These are phyloP conservation scores for Triplophysa rosa DNA, from an alignment of 2,113 vertebrate species.

Conservation along the genomic window DNA sequence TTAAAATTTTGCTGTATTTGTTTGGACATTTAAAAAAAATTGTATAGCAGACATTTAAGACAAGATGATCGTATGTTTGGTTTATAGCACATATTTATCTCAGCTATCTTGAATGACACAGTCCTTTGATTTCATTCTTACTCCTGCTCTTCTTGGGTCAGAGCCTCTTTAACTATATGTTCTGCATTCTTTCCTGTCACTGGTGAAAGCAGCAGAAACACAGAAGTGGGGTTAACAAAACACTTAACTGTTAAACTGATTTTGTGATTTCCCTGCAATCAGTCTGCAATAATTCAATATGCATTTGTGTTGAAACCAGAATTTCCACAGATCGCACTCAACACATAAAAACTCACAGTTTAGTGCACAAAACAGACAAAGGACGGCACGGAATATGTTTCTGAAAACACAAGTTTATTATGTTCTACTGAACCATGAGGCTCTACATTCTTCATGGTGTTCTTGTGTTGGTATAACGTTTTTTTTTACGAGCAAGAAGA, in stretches of 20 bases:
- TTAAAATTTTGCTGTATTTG: too few species aligned
- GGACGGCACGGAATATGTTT: not conserved
- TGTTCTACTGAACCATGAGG: not conserved
- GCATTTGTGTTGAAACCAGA: not conserved
- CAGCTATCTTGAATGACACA: not conserved
- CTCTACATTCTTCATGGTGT: constrained; percentile 17
- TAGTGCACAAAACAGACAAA: not conserved
- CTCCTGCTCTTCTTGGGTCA: too few species aligned
- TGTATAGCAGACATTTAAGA: too few species aligned
- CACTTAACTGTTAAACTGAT: too few species aligned
- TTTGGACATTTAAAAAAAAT: too few species aligned
- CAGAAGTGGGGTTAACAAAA: too few species aligned
- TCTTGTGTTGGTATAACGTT: constrained; percentile 23
- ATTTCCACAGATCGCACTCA: not conserved
- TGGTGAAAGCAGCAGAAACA: too few species aligned
- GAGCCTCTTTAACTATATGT: not conserved
- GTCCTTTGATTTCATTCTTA: constrained; percentile 9
- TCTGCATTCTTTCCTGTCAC: not conserved
- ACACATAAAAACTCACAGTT: constrained; percentile 8
- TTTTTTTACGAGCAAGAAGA: too few species aligned
- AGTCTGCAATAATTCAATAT: too few species aligned
- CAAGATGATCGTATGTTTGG: not conserved
- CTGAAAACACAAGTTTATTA: not conserved
- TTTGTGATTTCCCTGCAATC: too few species aligned
- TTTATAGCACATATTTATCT: not conserved